A percentile compares a stretch with the other conserved stretches of the same genome.
Conservation (phyloP, 2,888 invertebrate species). For the Caenorhabditis macrosperma region DNA sequence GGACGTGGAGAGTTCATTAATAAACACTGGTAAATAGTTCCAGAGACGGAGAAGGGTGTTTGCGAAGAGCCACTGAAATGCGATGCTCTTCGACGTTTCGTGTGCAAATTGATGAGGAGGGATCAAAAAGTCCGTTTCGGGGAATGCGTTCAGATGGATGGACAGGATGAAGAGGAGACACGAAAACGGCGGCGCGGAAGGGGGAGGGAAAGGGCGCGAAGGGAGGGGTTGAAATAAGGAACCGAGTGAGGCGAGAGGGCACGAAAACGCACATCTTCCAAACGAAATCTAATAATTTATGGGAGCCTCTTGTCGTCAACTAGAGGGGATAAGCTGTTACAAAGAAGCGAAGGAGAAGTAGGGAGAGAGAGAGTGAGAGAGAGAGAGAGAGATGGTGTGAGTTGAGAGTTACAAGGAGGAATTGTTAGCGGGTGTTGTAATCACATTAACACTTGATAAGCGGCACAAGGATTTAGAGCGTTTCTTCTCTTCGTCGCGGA, state of each 20-base stretch:
- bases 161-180: conserved; percentile 1
- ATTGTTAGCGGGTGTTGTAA: background rate
- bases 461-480: background rate
- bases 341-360: conserved; percentile 4
- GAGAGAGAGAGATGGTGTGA: background rate
- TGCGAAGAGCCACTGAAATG: conserved; percentile 20
- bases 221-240: conserved; percentile 1
- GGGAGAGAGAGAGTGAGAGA: background rate
- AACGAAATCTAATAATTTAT: conserved; percentile 52
- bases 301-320: background rate
- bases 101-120: conserved; percentile 47
- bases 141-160: background rate
- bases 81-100: background rate
- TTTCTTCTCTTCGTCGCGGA: too few relatives aligned
- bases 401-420: background rate
- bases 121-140: conserved; percentile 35
- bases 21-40: conserved; percentile 14
- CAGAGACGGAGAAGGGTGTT: background rate
- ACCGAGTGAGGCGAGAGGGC: background rate
- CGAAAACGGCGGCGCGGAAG: background rate
- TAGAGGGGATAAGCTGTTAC: conserved; percentile 20
- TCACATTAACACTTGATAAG: conserved; percentile 2
- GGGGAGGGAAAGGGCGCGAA: background rate
- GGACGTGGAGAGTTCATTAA: too few relatives aligned
- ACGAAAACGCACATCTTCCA: conserved; percentile 30